Base-by-base conservation (phyloP, 92 coral and sea anemone genomes). In the Phenganax stokvisi region DNA sequence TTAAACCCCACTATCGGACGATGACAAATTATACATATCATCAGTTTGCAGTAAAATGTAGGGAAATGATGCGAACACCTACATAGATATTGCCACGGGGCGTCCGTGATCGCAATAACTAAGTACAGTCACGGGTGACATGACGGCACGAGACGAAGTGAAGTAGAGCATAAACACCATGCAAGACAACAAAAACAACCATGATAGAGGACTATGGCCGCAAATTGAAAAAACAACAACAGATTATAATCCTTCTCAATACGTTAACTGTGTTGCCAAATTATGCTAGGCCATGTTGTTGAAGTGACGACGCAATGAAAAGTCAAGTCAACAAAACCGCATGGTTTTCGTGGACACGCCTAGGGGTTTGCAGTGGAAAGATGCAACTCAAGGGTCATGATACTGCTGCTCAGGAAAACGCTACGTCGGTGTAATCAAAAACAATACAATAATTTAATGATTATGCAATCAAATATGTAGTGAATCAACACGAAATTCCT, bases 21-120 rank as follows among this genome's bases (percentile, higher is more conserved):
- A 54, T 64, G 56, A 63, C 73, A 79, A 79, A 79, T 62, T 79
- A 27, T 59, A 12, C 64, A 52, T 30, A 65, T 79, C 83, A 79
- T 79, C 83, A 27, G 74, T 25, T 63, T 51, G 17, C 30, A 9
- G 25, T 17, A 52, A 79, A 64, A 51, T n/a, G 9, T 64, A 27
- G 12, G 37, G 47, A 63, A 79, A 68, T 37, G 73, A 37, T 25
- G 47, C 47, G 72, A 13, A 68, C 73, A 68, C 73, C 52, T 68
- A 68, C 73, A 37, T 30, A 12, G 73, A 30, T 27, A 37, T 68
- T 68, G 52, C 54, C n/a, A 28, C 6, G 51, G 63, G 66, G 63
- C 17, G 60, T 52, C 31, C 61, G 30, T 37, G 52, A 12, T 51
- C 58, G 51, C 44, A 44, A 55, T 13, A 30, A 25, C 58, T 25